A percentile compares a stretch with the other conserved stretches of the same genome.
These are phyloP conservation scores for Pangasianodon gigas DNA, from an alignment of 2,113 vertebrate species.

Conservation along the genomic window DNA sequence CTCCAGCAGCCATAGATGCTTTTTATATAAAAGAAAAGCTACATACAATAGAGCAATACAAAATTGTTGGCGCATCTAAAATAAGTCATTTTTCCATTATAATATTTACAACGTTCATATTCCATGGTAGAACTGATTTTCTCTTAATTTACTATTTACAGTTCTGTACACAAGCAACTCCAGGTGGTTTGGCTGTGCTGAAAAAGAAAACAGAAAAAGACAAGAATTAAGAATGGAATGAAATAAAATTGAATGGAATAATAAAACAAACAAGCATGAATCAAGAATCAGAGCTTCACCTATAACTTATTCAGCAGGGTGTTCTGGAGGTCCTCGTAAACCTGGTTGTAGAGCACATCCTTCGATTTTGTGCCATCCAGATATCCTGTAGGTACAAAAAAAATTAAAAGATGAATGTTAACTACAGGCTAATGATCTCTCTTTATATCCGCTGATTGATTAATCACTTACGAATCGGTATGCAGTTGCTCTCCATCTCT, in stretches of 20 bases:
- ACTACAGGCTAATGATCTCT: not conserved
- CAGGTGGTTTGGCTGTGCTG: conserved; percentile 55
- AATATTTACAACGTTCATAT: conserved; percentile 70
- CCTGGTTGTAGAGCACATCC: conserved; percentile 70
- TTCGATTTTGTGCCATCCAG: conserved; percentile 74
- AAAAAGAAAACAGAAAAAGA: conserved; percentile 36
- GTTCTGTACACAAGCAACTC: conserved; percentile 70
- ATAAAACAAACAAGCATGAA: not conserved
- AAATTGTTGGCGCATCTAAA: conserved; percentile 64
- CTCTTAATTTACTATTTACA: conserved; percentile 72
- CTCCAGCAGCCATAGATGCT: conserved; percentile 53
- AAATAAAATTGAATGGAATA: not conserved
- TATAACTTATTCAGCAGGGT: conserved; percentile 75
- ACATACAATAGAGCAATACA: conserved; percentile 64
- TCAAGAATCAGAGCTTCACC: conserved; percentile 56
- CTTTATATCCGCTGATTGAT: not conserved
- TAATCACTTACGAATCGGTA: conserved; percentile 55
- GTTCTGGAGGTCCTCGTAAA: conserved; percentile 73
- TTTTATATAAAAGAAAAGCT: conserved; percentile 59
- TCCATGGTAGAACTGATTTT: conserved; percentile 52
- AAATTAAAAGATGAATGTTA: not conserved
- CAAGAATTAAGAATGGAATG: not conserved
- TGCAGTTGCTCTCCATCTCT: conserved; percentile 72
- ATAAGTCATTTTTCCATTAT: conserved; percentile 61
- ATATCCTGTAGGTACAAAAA: conserved; percentile 62